Conservation (phyloP, 1,140 invertebrate species). For the Brachionus paranguensis region DNA sequence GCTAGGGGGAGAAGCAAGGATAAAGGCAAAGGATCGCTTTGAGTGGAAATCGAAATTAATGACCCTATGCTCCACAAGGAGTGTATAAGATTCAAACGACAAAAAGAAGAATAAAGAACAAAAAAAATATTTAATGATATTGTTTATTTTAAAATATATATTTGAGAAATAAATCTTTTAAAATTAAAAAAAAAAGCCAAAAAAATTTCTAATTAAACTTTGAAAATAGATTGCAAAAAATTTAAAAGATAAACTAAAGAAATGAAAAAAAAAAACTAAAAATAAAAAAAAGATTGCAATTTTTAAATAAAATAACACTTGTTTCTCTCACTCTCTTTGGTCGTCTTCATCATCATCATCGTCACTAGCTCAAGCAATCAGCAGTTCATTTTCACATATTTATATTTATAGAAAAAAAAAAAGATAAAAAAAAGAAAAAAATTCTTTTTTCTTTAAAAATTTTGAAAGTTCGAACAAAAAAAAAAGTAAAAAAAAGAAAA, state of each 20-base stretch:
- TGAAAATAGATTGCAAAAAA: background rate
- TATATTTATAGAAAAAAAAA: background rate
- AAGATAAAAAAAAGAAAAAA: background rate
- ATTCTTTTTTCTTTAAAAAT: background rate
- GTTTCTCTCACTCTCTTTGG: background rate
- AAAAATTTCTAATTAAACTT: background rate
- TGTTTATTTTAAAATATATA: background rate
- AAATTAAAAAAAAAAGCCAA: background rate
- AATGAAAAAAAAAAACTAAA: background rate
- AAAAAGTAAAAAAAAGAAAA: background rate
- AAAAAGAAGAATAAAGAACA: too few relatives aligned
- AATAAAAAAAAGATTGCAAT: constrained; percentile 17
- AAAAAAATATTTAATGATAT: too few relatives aligned
- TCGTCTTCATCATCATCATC: background rate
- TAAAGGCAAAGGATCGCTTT: too few relatives aligned
- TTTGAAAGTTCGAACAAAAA: background rate
- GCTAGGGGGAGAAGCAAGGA: too few relatives aligned
- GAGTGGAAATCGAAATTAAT: too few relatives aligned
- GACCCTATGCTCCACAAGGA: too few relatives aligned
- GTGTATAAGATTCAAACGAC: too few relatives aligned
- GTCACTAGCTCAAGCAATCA: too few relatives aligned
- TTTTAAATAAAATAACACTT: background rate
- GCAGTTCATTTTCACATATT: background rate
- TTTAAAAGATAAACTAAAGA: background rate
- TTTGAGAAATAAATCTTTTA: background rate